phyloP scores from a whole-genome alignment of 2,888 invertebrate genomes.

The Argyresthia goedartella region DNA sequence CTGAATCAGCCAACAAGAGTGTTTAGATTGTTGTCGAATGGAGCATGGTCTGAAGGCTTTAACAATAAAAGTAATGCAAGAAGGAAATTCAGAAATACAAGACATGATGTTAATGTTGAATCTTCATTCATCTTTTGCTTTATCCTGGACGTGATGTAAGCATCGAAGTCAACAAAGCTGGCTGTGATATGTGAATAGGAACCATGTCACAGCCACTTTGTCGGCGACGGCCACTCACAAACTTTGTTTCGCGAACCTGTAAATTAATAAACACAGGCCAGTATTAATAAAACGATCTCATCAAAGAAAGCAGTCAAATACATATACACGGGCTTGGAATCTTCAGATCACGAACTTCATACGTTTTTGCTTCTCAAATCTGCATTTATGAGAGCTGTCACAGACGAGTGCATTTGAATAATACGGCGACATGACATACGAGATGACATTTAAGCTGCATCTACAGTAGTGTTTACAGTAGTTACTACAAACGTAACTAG shows the following conservation, averaged over 20 bases:
- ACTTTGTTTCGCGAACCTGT: not conserved
- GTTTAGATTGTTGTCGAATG: too few species aligned
- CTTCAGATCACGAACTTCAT: too few species aligned
- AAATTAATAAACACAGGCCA: not conserved
- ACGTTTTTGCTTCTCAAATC: not conserved
- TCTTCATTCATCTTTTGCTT: too few species aligned
- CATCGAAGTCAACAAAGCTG: conserved; percentile 92
- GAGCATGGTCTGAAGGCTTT: too few species aligned
- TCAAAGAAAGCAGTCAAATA: not conserved
- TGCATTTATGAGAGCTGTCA: not conserved
- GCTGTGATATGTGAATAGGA: conserved; percentile 90
- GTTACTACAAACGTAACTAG: too few species aligned
- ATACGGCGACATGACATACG: too few species aligned
- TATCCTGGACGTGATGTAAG: not conserved
- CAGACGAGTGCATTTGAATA: not conserved
- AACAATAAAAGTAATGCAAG: too few species aligned
- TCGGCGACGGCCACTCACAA: conserved; percentile 47
- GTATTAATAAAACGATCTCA: not conserved
- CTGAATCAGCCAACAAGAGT: too few species aligned
- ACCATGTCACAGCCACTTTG: conserved; percentile 92
- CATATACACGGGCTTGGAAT: conserved; percentile 35
- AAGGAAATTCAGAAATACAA: too few species aligned
- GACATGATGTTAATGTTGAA: too few species aligned
- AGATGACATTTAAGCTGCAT: too few species aligned
- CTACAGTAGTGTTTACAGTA: too few species aligned